These are phyloP conservation scores for Temnothorax unifasciatus DNA, from an alignment of 2,888 invertebrate genomes.

Conservation along the genomic window DNA sequence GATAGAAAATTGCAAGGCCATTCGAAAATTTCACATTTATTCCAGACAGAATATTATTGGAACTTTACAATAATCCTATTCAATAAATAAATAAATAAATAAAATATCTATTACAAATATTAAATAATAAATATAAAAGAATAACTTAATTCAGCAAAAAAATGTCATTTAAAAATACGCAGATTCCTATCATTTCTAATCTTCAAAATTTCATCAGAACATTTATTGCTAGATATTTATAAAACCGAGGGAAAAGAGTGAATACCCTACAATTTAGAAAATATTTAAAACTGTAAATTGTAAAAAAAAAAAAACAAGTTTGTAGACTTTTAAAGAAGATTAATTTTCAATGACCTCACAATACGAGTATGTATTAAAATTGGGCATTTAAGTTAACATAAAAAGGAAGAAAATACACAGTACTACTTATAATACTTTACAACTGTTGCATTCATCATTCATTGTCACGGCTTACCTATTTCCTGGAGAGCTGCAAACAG, in stretches of 20 bases:
- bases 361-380: slow-evolving; percentile 49
- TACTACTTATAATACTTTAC: slow-evolving; percentile 78
- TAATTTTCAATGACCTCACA: slow-evolving; percentile 69
- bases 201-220: not conserved
- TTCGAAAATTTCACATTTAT: slow-evolving; percentile 67
- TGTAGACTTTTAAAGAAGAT: slow-evolving; percentile 7
- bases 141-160: not conserved
- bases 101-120: not conserved
- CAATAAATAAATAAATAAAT: not conserved
- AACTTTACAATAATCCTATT: not conserved
- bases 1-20: slow-evolving; percentile 64
- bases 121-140: not conserved
- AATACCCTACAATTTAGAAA: not conserved
- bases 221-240: not conserved
- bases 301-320: not conserved
- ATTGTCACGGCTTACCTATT: slow-evolving; percentile 85
- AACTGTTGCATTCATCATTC: slow-evolving; percentile 83
- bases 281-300: not conserved
- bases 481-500: slow-evolving; percentile 86
- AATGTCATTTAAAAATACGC: not conserved
- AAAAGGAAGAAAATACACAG: slow-evolving; percentile 68
- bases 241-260: not conserved
- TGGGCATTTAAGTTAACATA: slow-evolving; percentile 64
- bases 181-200: not conserved
- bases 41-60: not conserved